A percentile compares a stretch with the other conserved stretches of the same genome.
Conservation (phyloP, 2,113 vertebrate genomes). For the Actenoides lindsayi region DNA sequence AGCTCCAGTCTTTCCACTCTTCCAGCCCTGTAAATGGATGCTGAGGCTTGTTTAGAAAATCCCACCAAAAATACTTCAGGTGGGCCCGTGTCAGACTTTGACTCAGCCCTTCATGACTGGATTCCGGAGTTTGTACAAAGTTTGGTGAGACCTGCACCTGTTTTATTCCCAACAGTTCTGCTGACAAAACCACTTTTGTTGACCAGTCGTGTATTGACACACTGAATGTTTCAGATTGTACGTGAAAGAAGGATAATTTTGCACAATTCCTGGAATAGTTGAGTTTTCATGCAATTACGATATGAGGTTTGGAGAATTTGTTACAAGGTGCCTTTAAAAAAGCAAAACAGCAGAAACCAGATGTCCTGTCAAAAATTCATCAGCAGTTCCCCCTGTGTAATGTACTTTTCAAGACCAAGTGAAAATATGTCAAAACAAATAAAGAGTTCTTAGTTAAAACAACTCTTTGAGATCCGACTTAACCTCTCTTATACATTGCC, state of each 20-base stretch:
- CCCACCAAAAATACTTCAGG: background rate
- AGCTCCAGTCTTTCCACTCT: background rate
- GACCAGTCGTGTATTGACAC: background rate
- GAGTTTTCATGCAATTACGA: background rate
- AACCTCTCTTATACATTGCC: background rate
- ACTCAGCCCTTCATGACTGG: background rate
- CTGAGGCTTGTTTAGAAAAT: background rate
- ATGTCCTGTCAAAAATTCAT: conserved; percentile 18
- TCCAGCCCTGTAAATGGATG: background rate
- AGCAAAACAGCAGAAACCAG: background rate
- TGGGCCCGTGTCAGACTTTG: background rate
- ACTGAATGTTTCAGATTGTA: background rate
- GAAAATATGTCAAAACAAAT: conserved; percentile 45
- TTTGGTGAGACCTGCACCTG: background rate
- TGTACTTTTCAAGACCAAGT: background rate
- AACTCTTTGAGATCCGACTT: conserved; percentile 12
- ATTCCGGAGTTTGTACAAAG: background rate
- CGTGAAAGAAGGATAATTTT: background rate
- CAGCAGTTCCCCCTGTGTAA: background rate
- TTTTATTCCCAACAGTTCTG: background rate
- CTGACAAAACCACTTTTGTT: background rate
- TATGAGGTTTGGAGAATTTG: background rate
- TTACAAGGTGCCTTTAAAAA: background rate
- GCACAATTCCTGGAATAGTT: background rate
- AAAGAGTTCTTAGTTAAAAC: conserved; percentile 13